Evolutionary conservation across 2,888 invertebrate species (phyloP).

Genomic region (Agrochola macilenta): DNA sequence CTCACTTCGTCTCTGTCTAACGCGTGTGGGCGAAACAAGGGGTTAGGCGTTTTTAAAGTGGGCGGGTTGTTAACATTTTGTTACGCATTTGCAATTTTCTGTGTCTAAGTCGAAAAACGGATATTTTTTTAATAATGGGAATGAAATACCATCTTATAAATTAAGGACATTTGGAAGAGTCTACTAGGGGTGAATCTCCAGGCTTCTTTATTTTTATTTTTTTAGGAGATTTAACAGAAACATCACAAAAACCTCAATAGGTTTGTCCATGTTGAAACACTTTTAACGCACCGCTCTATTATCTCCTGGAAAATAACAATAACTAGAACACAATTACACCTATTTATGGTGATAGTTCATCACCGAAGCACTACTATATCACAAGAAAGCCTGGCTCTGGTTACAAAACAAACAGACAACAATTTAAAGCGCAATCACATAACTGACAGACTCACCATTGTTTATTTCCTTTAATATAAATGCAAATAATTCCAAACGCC

Average conservation of each 20-base stretch:
- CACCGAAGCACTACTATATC: background rate
- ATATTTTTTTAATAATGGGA: background rate
- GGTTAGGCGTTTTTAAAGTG: background rate
- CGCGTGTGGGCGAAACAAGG: background rate
- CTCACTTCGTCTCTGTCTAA: background rate
- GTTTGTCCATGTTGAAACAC: no score
- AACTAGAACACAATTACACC: background rate
- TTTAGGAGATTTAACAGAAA: no score
- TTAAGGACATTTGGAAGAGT: background rate
- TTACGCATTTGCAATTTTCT: background rate
- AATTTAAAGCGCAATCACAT: slow-evolving; percentile 20
- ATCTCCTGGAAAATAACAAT: background rate
- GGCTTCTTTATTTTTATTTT: background rate
- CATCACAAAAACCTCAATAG: no score
- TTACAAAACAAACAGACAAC: slow-evolving; percentile 14
- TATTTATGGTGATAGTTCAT: background rate
- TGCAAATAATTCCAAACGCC: slow-evolving; percentile 57
- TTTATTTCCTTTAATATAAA: slow-evolving; percentile 63
- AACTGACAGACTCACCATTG: slow-evolving; percentile 45
- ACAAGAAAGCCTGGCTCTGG: no score
- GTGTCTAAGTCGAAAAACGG: no score
- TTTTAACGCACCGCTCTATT: background rate
- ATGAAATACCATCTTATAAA: background rate
- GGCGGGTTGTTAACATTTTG: background rate
- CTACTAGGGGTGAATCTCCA: background rate